Conservation (phyloP, 2,888 invertebrate genomes). For the Leptopterna dolabrata region DNA sequence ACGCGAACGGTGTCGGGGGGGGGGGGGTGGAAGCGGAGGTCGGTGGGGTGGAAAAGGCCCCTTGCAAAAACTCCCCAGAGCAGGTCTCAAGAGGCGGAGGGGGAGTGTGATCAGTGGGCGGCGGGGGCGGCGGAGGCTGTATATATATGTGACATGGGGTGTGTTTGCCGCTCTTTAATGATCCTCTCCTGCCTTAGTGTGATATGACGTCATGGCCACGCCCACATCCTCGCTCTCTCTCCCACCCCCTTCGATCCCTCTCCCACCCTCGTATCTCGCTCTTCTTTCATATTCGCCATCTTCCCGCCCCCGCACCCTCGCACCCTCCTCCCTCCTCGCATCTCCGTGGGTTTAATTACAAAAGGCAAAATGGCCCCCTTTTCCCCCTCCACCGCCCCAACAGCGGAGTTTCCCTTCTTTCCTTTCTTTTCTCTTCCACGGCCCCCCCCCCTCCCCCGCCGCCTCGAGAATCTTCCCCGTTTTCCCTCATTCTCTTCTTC, state of each 20-base stretch:
- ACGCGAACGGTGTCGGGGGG: neutral
- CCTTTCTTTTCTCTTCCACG: neutral
- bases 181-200: conserved; percentile 53
- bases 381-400: neutral
- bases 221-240: conserved; percentile 33
- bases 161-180: conserved; percentile 56
- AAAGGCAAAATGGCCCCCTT: conserved; percentile 54
- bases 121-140: conserved; percentile 39
- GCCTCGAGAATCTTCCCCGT: neutral
- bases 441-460: neutral
- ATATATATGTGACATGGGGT: conserved; percentile 52
- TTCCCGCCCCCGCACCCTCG: conserved; percentile 30
- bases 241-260: neutral
- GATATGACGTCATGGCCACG: conserved; percentile 55
- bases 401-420: neutral
- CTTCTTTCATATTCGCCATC: conserved; percentile 58
- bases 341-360: conserved; percentile 50
- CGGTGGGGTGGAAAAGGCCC: neutral
- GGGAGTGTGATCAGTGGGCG: neutral
- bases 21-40: neutral
- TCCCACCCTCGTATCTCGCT: conserved; percentile 26
- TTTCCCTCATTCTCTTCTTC: conserved; percentile 21
- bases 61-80: conserved; percentile 20
- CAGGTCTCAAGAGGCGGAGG: conserved; percentile 7
- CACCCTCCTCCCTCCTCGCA: conserved; percentile 6